phyloP scores from a whole-genome alignment of 2,888 invertebrate species.

The Hylaea fasciaria region DNA sequence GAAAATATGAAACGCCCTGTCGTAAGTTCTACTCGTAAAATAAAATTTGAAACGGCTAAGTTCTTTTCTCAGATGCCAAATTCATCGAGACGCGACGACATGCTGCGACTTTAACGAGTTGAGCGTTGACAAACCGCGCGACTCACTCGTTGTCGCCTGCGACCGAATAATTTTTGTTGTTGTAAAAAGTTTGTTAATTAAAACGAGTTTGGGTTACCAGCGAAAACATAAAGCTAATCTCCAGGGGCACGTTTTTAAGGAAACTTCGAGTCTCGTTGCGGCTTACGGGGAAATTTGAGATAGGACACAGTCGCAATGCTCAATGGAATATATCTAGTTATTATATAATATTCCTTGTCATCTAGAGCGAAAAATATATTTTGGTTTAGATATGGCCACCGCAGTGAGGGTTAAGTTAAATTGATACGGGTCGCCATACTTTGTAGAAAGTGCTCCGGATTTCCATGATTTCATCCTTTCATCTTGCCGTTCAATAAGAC shows the following conservation, averaged over 20 bases:
- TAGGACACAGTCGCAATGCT: not conserved
- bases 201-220: slow-evolving; percentile 61
- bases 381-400: too few species aligned
- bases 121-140: slow-evolving; percentile 43
- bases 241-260: slow-evolving; percentile 25
- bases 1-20: not conserved
- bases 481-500: too few species aligned
- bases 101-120: slow-evolving; percentile 40
- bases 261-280: slow-evolving; percentile 21
- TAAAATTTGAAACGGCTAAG: slow-evolving; percentile 19
- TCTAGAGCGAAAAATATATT: too few species aligned
- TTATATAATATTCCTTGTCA: too few species aligned
- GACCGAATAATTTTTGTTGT: slow-evolving; percentile 52
- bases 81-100: slow-evolving; percentile 29
- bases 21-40: slow-evolving; percentile 14
- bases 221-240: slow-evolving; percentile 52
- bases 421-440: too few species aligned
- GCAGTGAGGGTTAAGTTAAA: too few species aligned
- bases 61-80: slow-evolving; percentile 35
- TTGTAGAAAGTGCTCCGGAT: too few species aligned
- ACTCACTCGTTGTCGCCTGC: slow-evolving; percentile 45
- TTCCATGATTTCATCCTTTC: too few species aligned
- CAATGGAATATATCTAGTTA: not conserved
- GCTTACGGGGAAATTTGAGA: slow-evolving; percentile 2
- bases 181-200: slow-evolving; percentile 69